Evolutionary conservation across 2,888 invertebrate genomes (phyloP), one percentile per base, ranked within the genome.

Genomic region (Imbricaverruca yamaguchii): DNA sequence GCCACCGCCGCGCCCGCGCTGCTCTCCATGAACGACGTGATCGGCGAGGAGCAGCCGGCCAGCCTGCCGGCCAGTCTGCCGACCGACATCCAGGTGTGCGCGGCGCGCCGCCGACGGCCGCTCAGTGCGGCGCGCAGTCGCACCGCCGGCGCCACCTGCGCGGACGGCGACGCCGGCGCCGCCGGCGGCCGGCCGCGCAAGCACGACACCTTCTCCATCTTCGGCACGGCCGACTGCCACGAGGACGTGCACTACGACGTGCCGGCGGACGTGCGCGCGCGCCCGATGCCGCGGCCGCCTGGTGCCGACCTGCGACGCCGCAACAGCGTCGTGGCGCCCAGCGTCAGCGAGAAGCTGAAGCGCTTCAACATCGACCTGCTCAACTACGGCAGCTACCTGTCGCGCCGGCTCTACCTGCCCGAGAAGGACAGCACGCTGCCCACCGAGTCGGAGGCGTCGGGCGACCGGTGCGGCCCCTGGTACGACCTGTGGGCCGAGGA

Each of bases 401-500:
- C 85, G 80, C 83, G 85, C 74, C 83, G 86, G 59, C 82, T 86
- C 67, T 85, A 85, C 81, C 85, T 84, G 81, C 86, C 86, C 15
- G 86, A 86, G 78, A 84, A 86, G 57, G 85, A 85, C 23, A 86
- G 86, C 11, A 83, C 84, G 56, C 82, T 86, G 39, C 86, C 86
- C 83, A 85, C 85, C 81, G 84, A 84, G 79, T 85, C 86, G 10
- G 84, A 85, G 65, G 84, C 85, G 65, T 84, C 85, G 92, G 86
- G 86, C n/a, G 85, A 86, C 80, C 84, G 85, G 84, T 94, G 93
- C 86, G 94, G 94, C 0, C 94, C 94, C 0, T 94, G 94, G 94
- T 94, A 94, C 86, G 94, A 95, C 88, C 90, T 94, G 83, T 95
- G 94, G 94, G 94, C 92, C 59, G 89, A 91, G 82, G 93, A 93